These are phyloP conservation scores for Turdus rufiventris DNA, from an alignment of 2,113 vertebrate genomes.

Conservation along the genomic window DNA sequence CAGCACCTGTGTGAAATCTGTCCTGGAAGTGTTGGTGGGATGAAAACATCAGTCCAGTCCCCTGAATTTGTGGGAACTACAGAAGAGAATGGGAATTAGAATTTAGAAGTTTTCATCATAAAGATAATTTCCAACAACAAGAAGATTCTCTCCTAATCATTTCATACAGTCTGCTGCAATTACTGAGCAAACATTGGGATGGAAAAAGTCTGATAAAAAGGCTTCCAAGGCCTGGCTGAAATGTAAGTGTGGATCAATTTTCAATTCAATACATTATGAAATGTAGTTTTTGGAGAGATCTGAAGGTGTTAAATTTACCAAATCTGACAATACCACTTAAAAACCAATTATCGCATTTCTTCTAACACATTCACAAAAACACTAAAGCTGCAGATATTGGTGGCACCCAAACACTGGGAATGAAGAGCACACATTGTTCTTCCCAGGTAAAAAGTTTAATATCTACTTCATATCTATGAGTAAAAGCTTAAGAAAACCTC, in stretches of 20 bases:
- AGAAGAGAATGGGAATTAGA: neutral
- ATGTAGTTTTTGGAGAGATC: neutral
- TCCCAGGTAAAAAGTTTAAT: neutral
- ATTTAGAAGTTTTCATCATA: neutral
- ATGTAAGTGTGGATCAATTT: neutral
- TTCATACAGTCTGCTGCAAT: neutral
- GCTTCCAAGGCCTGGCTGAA: neutral
- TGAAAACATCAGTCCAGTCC: neutral
- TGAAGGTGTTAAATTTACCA: neutral
- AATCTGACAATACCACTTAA: neutral
- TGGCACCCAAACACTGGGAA: neutral
- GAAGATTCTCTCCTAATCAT: neutral
- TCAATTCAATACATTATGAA: neutral
- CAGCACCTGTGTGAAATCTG: neutral
- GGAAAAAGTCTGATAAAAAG: neutral
- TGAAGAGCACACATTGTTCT: neutral
- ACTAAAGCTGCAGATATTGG: neutral
- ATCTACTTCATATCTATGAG: neutral
- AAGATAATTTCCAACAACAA: neutral
- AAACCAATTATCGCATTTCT: neutral
- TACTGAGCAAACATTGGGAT: neutral
- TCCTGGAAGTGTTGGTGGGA: neutral
- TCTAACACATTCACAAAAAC: neutral
- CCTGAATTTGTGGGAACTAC: neutral
- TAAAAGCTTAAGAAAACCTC: neutral